These are phyloP conservation scores for Somateria mollissima DNA, from an alignment of 2,797 vertebrate species.

Conservation along the genomic window DNA sequence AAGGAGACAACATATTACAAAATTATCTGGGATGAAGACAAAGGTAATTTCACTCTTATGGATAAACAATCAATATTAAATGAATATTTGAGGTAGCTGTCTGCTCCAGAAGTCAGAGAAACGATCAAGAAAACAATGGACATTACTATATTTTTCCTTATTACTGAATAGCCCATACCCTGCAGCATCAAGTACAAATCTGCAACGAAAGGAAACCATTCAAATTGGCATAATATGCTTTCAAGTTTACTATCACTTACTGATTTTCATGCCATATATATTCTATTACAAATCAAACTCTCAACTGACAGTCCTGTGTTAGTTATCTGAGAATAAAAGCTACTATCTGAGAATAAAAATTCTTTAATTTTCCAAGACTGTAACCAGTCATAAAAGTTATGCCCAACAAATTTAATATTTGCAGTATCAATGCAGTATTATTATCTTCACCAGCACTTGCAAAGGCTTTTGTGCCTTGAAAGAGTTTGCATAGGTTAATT, in stretches of 20 bases:
- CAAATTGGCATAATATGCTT: not conserved
- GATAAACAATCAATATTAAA: not conserved
- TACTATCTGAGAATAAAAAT: not conserved
- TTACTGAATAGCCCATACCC: not conserved
- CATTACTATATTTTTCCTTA: not conserved
- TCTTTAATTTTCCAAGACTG: not conserved
- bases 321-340: not conserved
- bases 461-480: not conserved
- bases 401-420: not conserved
- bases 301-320: not conserved
- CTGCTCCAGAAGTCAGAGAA: not conserved
- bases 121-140: not conserved
- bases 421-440: not conserved
- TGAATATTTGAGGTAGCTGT: not conserved
- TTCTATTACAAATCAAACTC: not conserved
- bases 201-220: not conserved
- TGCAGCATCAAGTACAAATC: not conserved
- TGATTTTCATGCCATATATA: not conserved
- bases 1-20: not conserved
- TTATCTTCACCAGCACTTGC: not conserved
- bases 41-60: not conserved
- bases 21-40: not conserved
- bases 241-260: not conserved
- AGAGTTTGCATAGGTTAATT: constrained; percentile 19
- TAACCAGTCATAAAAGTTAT: not conserved